These are phyloP conservation scores for Nomada flava DNA, from an alignment of 2,888 invertebrate species.

Conservation along the genomic window DNA sequence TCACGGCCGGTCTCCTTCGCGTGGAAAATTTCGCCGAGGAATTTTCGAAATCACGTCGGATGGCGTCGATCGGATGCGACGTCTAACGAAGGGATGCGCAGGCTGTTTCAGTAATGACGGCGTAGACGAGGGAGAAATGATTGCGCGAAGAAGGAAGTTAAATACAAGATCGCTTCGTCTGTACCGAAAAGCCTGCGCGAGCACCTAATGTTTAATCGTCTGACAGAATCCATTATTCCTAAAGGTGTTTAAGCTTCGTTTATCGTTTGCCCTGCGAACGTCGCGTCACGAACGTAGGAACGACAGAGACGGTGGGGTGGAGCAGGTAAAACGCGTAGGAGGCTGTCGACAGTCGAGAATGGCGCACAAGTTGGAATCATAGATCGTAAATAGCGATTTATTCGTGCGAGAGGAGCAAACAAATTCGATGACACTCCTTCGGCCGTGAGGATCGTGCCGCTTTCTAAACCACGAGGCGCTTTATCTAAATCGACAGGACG, in stretches of 20 bases:
- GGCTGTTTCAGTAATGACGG: no score
- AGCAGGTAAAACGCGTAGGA: constrained; percentile 3
- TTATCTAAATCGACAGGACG: constrained; percentile 65
- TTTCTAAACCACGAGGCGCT: constrained; percentile 51
- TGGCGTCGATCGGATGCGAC: neutral
- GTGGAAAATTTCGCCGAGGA: neutral
- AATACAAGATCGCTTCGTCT: no score
- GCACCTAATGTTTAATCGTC: neutral
- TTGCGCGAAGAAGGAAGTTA: no score
- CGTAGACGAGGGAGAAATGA: no score
- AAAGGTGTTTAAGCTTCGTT: neutral
- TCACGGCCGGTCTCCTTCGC: neutral
- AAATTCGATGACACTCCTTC: constrained; percentile 63
- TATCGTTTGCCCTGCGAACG: neutral
- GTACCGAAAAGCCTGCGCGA: no score
- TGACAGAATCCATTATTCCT: neutral
- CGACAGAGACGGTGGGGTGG: no score
- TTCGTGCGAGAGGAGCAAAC: constrained; percentile 42
- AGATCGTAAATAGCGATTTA: constrained; percentile 56
- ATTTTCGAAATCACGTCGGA: neutral
- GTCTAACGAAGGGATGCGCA: no score
- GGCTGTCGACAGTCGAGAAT: constrained; percentile 23
- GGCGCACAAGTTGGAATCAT: constrained; percentile 15
- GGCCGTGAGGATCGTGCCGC: constrained; percentile 35
- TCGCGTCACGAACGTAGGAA: neutral